Conservation (phyloP, 2,888 invertebrate genomes). For the Napeogenes sylphis region DNA sequence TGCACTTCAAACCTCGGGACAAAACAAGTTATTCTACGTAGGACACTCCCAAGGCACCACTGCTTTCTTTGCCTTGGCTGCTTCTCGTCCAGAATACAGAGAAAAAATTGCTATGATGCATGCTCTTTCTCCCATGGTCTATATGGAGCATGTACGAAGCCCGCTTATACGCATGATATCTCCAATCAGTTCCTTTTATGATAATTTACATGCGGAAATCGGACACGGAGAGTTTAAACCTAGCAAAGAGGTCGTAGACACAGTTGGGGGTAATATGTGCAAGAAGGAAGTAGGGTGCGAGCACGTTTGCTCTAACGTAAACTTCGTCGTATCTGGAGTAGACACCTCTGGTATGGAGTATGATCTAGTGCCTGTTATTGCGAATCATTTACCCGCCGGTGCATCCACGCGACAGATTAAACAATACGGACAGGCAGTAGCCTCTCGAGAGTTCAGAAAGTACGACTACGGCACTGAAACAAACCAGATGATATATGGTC, state of each 20-base stretch:
- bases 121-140: conserved; percentile 67
- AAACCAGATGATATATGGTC: conserved; percentile 61
- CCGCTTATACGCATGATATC: conserved; percentile 64
- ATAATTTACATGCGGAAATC: conserved; percentile 43
- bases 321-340: conserved; percentile 80
- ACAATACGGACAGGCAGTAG: conserved; percentile 76
- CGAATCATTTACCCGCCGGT: conserved; percentile 76
- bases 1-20: conserved; percentile 49
- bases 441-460: conserved; percentile 55
- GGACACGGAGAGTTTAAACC: conserved; percentile 57
- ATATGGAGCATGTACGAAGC: conserved; percentile 63
- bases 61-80: conserved; percentile 56
- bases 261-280: conserved; percentile 59
- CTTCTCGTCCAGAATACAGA: conserved; percentile 58
- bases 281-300: conserved; percentile 58
- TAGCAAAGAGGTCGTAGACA: conserved; percentile 45
- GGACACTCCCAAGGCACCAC: conserved; percentile 62
- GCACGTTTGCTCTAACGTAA: conserved; percentile 77
- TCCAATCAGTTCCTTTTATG: conserved; percentile 50
- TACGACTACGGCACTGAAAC: conserved; percentile 59
- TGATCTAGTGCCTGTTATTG: conserved; percentile 73
- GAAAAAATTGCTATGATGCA: conserved; percentile 61
- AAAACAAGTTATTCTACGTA: conserved; percentile 59
- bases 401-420: conserved; percentile 72
- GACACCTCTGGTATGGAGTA: conserved; percentile 75